Evolutionary conservation across 1,140 invertebrate species (phyloP).

Genomic region (Oncopodura yosiiana): DNA sequence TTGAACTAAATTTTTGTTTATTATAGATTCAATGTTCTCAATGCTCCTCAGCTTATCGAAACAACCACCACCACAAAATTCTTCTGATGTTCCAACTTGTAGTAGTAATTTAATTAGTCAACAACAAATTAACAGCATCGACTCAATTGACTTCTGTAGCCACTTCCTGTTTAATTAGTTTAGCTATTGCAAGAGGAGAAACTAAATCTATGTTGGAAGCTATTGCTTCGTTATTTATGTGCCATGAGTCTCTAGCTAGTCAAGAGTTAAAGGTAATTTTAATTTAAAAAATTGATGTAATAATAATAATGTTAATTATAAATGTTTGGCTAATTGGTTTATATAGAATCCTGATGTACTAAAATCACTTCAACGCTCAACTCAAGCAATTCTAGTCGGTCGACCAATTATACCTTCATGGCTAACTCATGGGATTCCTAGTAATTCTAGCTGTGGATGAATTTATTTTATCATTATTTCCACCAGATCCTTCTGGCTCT

Average conservation of each 20-base stretch:
- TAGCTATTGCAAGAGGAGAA: conserved; percentile 84
- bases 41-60: conserved; percentile 67
- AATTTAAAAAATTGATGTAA: conserved; percentile 1
- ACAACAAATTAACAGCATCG: conserved; percentile 32
- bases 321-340: conserved; percentile 8
- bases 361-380: conserved; percentile 74
- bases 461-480: conserved; percentile 44
- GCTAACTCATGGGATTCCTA: conserved; percentile 74
- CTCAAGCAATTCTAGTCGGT: conserved; percentile 75
- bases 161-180: conserved; percentile 76
- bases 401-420: conserved; percentile 74
- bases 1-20: background rate
- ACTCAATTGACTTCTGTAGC: conserved; percentile 70
- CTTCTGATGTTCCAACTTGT: conserved; percentile 38
- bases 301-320: background rate
- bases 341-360: conserved; percentile 73
- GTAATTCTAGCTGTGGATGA: conserved; percentile 62
- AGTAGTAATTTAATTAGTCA: too few species aligned
- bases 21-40: conserved; percentile 63
- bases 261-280: conserved; percentile 64
- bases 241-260: conserved; percentile 58
- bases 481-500: conserved; percentile 35
- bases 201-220: conserved; percentile 83
- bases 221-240: conserved; percentile 78
- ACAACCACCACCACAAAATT: conserved; percentile 47